These are phyloP conservation scores for Epinotia brunnichana DNA, from an alignment of 2,888 invertebrate species.

Conservation along the genomic window DNA sequence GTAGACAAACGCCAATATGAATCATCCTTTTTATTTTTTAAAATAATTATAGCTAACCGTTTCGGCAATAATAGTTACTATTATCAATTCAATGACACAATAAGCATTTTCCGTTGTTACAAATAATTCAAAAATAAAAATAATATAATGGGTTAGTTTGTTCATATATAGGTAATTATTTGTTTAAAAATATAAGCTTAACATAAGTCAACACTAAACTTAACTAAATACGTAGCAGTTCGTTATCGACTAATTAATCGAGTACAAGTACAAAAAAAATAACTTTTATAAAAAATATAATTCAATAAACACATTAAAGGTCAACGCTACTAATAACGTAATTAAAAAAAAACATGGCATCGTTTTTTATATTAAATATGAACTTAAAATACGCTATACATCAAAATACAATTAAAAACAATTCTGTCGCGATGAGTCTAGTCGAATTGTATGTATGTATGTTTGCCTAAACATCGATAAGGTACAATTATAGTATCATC, in stretches of 20 bases:
- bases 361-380: conserved; percentile 63
- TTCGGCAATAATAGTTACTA: conserved; percentile 83
- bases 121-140: conserved; percentile 66
- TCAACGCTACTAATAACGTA: conserved; percentile 71
- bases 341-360: conserved; percentile 82
- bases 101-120: conserved; percentile 83
- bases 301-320: conserved; percentile 76
- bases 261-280: conserved; percentile 75
- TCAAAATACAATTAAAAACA: conserved; percentile 53
- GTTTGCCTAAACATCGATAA: conserved; percentile 73
- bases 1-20: conserved; percentile 68
- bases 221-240: conserved; percentile 75
- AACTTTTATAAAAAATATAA: conserved; percentile 82
- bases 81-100: conserved; percentile 81
- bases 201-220: conserved; percentile 78
- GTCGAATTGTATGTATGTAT: conserved; percentile 52
- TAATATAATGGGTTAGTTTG: conserved; percentile 74
- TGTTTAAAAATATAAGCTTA: conserved; percentile 61
- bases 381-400: conserved; percentile 60
- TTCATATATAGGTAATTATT: conserved; percentile 66
- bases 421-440: conserved; percentile 63
- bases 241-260: conserved; percentile 69
- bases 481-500: conserved; percentile 71
- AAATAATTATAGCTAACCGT: conserved; percentile 85
- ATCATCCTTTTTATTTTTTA: conserved; percentile 84